These are phyloP conservation scores for Kryphioiulus occultus DNA, from an alignment of 2,888 invertebrate genomes.

Conservation along the genomic window DNA sequence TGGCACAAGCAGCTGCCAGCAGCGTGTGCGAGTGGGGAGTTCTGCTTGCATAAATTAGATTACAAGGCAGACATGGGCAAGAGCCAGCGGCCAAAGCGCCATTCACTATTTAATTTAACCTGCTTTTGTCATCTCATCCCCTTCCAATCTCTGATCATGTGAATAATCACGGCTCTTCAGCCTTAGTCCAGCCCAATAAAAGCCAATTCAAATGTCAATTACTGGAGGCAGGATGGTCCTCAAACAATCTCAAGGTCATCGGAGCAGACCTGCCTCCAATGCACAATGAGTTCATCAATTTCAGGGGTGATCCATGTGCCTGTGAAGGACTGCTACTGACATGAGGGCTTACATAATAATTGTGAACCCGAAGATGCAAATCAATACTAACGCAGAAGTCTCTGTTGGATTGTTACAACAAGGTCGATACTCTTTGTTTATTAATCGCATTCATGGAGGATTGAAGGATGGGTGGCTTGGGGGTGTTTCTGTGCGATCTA, in stretches of 20 bases:
- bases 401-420: not conserved
- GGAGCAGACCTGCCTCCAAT: not conserved
- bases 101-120: not conserved
- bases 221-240: not conserved
- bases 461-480: not conserved
- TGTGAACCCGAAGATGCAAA: not conserved
- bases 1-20: conserved; percentile 12
- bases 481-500: no score
- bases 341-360: not conserved
- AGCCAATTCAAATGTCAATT: not conserved
- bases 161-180: conserved; percentile 1
- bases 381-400: not conserved
- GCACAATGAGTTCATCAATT: not conserved
- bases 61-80: not conserved
- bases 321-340: not conserved
- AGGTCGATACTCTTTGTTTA: not conserved
- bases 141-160: conserved; percentile 13
- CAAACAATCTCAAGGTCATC: not conserved
- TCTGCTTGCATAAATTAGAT: not conserved
- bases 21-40: not conserved
- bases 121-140: conserved; percentile 31
- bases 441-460: not conserved
- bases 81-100: not conserved
- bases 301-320: not conserved
- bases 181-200: not conserved